A percentile compares a stretch with the other conserved stretches of the same genome.
Evolutionary conservation across 2,888 invertebrate species (phyloP).

Genomic region (Pseudococcus viburni): DNA sequence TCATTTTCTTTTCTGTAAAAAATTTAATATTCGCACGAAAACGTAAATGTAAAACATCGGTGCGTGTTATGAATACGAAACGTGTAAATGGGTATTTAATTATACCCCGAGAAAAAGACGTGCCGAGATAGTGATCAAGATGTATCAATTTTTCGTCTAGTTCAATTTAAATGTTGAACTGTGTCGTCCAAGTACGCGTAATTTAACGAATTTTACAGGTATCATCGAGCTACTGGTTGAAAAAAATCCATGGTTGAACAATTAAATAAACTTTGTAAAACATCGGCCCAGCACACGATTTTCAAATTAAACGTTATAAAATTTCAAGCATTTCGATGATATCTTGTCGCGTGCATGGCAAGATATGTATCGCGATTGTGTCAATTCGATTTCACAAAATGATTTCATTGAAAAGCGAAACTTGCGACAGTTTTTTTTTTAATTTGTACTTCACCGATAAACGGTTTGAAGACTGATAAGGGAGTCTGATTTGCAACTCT

Average conservation of each 20-base stretch:
- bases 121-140: background rate
- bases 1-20: constrained; percentile 8
- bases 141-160: background rate
- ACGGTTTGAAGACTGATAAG: background rate
- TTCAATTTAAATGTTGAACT: background rate
- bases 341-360: background rate
- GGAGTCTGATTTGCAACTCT: background rate
- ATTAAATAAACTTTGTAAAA: background rate
- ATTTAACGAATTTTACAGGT: background rate
- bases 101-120: background rate
- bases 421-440: background rate
- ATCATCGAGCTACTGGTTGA: background rate
- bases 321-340: constrained; percentile 53
- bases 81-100: background rate
- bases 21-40: background rate
- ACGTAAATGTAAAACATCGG: constrained; percentile 1
- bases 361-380: constrained; percentile 29
- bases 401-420: background rate
- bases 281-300: background rate
- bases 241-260: background rate
- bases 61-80: background rate
- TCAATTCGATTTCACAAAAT: background rate
- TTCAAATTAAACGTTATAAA: constrained; percentile 1
- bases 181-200: background rate
- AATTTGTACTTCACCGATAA: background rate